Evolutionary conservation across 2,888 invertebrate species (phyloP).

Genomic region (Dryobotodes eremita): DNA sequence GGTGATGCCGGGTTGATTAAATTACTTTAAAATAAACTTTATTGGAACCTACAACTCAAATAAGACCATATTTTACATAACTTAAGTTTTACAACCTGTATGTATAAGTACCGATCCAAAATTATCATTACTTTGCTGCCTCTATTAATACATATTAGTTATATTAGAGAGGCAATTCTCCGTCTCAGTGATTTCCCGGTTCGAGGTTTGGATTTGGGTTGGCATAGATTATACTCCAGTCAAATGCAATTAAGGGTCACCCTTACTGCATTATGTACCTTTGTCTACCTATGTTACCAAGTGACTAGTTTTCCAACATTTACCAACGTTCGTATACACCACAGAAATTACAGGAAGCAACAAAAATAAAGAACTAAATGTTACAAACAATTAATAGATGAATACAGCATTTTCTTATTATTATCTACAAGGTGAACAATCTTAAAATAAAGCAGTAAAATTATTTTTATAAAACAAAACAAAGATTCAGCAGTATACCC

Average conservation of each 20-base stretch:
- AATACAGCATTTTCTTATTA: too few relatives aligned
- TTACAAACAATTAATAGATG: too few relatives aligned
- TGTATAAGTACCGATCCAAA: neutral
- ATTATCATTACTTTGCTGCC: neutral
- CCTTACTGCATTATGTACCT: neutral
- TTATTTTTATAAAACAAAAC: too few relatives aligned
- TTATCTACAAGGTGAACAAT: too few relatives aligned
- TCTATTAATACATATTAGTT: neutral
- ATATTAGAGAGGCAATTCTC: neutral
- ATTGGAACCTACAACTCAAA: neutral
- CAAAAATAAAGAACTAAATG: too few relatives aligned
- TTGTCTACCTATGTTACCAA: neutral
- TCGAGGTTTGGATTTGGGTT: neutral
- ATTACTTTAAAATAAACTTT: neutral
- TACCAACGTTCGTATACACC: too few relatives aligned
- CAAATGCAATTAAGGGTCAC: neutral
- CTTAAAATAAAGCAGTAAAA: too few relatives aligned
- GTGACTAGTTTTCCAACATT: neutral
- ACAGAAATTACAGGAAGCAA: too few relatives aligned
- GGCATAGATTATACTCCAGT: neutral
- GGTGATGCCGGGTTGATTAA: neutral
- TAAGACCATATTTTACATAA: neutral
- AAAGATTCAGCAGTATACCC: too few relatives aligned
- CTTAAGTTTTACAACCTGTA: neutral
- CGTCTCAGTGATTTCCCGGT: neutral